A percentile compares a stretch with the other conserved stretches of the same genome.
phyloP scores from a whole-genome alignment of 2,888 invertebrate genomes.

The Apamea anceps region DNA sequence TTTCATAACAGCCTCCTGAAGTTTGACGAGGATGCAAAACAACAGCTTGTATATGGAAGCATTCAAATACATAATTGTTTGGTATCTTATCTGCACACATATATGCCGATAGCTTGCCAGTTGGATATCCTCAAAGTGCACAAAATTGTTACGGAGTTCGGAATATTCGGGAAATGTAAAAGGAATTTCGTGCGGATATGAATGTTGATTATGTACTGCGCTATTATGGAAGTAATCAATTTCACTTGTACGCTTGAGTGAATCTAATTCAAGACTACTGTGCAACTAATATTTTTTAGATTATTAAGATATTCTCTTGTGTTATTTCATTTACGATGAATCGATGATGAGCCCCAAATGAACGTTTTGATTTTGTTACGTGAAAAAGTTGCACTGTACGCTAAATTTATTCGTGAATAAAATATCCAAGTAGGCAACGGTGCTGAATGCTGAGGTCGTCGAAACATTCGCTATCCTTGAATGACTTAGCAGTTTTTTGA shows the following conservation, averaged over 20 bases:
- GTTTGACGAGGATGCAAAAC: no score
- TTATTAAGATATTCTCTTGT: neutral
- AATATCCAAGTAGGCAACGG: slow-evolving; percentile 4
- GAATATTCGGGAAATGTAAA: slow-evolving; percentile 16
- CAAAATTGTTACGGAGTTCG: neutral
- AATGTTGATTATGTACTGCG: slow-evolving; percentile 33
- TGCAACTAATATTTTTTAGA: neutral
- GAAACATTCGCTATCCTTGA: slow-evolving; percentile 22
- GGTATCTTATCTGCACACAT: neutral
- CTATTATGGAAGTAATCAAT: slow-evolving; percentile 37
- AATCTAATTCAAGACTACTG: neutral
- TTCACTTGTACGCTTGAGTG: slow-evolving; percentile 25
- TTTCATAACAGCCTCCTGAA: no score
- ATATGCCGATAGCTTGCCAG: neutral
- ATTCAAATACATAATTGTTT: neutral
- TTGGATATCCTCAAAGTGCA: neutral
- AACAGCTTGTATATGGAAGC: neutral
- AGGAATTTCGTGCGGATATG: slow-evolving; percentile 22
- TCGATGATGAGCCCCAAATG: neutral
- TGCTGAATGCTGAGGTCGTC: slow-evolving; percentile 18
- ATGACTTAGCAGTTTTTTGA: slow-evolving; percentile 33
- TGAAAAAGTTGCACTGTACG: no score
- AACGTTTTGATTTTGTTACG: neutral
- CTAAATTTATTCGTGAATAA: neutral
- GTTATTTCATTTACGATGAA: neutral